Conservation (phyloP, 2,888 invertebrate species). For the Anoncus sp. region DNA sequence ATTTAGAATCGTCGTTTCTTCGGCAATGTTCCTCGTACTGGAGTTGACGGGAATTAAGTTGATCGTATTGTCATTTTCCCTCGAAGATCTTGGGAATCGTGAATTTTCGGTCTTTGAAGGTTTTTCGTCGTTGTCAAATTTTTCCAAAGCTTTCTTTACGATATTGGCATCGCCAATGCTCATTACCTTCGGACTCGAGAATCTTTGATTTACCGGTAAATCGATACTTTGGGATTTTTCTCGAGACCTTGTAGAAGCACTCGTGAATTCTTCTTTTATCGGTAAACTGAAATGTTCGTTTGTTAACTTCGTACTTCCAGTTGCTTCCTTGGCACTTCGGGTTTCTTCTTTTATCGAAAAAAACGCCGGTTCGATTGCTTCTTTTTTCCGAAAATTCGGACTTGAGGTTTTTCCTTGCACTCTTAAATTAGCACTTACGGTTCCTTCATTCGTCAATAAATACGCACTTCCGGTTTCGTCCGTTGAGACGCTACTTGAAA, state of each 20-base stretch:
- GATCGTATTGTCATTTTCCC: conserved; percentile 20
- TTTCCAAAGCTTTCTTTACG: background rate
- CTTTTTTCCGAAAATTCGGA: background rate
- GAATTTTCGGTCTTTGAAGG: conserved; percentile 15
- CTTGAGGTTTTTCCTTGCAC: background rate
- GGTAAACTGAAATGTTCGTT: too few species aligned
- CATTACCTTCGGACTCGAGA: background rate
- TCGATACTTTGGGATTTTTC: too few species aligned
- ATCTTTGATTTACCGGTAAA: background rate
- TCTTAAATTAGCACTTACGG: background rate
- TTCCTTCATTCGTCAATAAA: background rate
- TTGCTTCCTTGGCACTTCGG: background rate
- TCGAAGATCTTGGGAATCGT: conserved; percentile 56
- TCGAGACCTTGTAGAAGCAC: too few species aligned
- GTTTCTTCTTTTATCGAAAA: background rate
- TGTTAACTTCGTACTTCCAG: background rate
- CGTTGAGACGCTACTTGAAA: background rate
- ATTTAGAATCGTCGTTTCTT: conserved; percentile 43
- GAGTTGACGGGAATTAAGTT: background rate
- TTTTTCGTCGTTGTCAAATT: background rate
- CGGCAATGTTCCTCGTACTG: conserved; percentile 11
- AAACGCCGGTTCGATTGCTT: background rate
- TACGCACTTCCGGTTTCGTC: background rate
- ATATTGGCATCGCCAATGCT: background rate
- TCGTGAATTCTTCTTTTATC: too few species aligned